Evolutionary conservation across 2,113 vertebrate genomes (phyloP).

Genomic region (Pipra filicauda): DNA sequence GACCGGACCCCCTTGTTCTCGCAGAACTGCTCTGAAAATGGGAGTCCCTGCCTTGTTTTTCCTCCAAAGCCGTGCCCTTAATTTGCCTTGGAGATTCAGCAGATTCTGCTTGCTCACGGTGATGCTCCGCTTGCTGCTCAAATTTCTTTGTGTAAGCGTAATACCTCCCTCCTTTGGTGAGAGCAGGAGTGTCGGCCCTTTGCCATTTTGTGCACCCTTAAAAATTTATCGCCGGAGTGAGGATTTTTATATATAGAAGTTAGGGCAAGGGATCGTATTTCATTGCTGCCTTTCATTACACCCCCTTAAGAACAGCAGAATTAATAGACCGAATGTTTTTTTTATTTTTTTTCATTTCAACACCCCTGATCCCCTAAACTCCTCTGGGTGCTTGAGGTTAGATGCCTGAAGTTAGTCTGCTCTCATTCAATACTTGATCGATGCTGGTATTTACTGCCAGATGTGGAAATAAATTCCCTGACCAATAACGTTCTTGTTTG

Average conservation of each 20-base stretch:
- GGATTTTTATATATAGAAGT: not conserved
- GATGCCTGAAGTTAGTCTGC: not conserved
- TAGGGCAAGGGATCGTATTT: not conserved
- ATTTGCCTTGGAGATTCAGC: not conserved
- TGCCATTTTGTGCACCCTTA: not conserved
- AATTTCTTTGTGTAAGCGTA: not conserved
- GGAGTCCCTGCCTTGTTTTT: not conserved
- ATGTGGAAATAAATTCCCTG: not conserved
- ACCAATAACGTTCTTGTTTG: not conserved
- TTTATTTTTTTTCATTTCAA: not conserved
- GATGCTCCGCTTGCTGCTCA: not conserved
- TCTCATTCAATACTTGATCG: not conserved
- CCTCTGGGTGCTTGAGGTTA: not conserved
- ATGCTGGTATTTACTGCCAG: not conserved
- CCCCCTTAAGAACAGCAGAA: not conserved
- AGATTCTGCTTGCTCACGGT: not conserved
- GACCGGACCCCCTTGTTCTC: not conserved
- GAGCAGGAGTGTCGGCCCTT: not conserved
- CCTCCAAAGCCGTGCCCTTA: fast-evolving
- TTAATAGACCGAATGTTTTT: not conserved
- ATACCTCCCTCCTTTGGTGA: not conserved
- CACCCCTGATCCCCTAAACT: not conserved
- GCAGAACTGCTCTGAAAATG: not conserved
- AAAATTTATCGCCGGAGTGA: not conserved
- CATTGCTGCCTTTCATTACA: not conserved